Evolutionary conservation across 2,888 invertebrate genomes (phyloP), one percentile per base, ranked within the genome.

Genomic region (Coleophora flavipennella): DNA sequence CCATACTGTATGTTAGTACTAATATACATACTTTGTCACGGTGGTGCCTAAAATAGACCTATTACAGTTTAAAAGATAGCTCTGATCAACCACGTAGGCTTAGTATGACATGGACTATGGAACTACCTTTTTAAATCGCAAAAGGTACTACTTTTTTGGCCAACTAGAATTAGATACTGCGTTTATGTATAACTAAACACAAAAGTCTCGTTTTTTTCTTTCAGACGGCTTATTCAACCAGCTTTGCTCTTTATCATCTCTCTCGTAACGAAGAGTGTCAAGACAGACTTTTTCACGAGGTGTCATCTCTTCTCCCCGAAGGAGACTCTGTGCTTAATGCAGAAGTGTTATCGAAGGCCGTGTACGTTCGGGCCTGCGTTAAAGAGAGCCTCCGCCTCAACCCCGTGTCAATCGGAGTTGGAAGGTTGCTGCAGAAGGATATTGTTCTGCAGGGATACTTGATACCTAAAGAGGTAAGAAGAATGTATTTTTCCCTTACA

Each of bases 301-400:
- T 90, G 0, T 45, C 53, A 2, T 57, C 54, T 1, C 67, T 93
- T 11, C 62, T 94, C 12, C 87, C 89, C 0, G 55, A 69, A 29
- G 61, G 75, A 28, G 62, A 85, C 36, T 74, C 85, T 28, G 50
- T 71, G 1, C 72, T 93, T 1, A 89, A 90, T 0, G 62, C 86
- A 2, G 89, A 90, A 29, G 71, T 85, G 1, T 34, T 89, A 32
- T 68, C 79, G 2, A 86, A 90, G 39, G 91, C 94, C 10, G 70
- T 79, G 0, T 96, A 93, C 60, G 81, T 92, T 0, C 91, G 92
- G 61, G 92, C 93, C 32, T 91, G 92, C 50, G 74, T 97, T 1
- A 97, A 96, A 65, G 97, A 97, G 73, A 90, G 91, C 3, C 84
- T 95, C 20, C 86, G 96, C 44, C 62, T 96, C 35, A 91, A 93